Conservation (phyloP, 1,140 invertebrate species). For the Lysiphlebus fabarum region DNA sequence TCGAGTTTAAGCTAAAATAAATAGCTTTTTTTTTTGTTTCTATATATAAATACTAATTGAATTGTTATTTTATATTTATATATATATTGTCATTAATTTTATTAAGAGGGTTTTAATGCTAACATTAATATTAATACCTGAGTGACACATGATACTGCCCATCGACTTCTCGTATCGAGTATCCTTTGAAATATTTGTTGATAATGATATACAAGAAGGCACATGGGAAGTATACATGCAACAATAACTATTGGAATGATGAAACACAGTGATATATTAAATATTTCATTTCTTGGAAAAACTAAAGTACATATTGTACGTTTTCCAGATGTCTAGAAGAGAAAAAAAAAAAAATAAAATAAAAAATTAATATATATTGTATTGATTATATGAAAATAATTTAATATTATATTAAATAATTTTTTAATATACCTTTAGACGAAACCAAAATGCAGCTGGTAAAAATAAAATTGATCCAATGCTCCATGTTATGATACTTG, state of each 20-base stretch:
- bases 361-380: no score
- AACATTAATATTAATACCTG: slow-evolving; percentile 35
- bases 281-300: slow-evolving; percentile 53
- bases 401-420: neutral
- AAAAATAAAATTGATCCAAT: slow-evolving; percentile 55
- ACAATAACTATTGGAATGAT: slow-evolving; percentile 56
- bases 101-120: no score
- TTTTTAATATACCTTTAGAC: slow-evolving; percentile 28
- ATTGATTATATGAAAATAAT: no score
- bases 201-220: slow-evolving; percentile 59
- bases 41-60: no score
- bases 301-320: slow-evolving; percentile 58
- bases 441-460: slow-evolving; percentile 59
- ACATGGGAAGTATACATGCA: slow-evolving; percentile 58
- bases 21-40: no score
- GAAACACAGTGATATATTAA: slow-evolving; percentile 58
- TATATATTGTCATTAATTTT: no score
- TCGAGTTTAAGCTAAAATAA: neutral
- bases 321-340: slow-evolving; percentile 31
- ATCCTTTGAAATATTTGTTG: slow-evolving; percentile 60
- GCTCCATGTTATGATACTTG: slow-evolving; percentile 54
- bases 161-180: slow-evolving; percentile 54
- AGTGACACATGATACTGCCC: slow-evolving; percentile 53
- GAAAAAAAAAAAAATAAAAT: slow-evolving; percentile 17
- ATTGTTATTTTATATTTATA: no score